phyloP scores from a whole-genome alignment of 2,113 vertebrate species.

The Zapornia atra region DNA sequence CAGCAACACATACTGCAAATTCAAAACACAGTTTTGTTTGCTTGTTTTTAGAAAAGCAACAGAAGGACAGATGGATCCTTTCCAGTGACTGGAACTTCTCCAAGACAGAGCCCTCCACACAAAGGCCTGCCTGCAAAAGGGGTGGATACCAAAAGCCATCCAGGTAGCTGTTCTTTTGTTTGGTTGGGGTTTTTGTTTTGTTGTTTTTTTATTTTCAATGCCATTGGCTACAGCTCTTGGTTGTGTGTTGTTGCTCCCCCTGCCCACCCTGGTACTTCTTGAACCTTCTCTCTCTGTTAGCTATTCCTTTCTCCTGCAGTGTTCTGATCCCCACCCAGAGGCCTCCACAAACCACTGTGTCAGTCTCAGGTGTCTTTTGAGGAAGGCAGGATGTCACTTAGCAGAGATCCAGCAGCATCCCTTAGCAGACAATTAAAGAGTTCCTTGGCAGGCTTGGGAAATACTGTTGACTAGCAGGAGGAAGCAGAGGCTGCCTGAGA shows the following conservation, averaged over 20 bases:
- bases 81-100: neutral
- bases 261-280: neutral
- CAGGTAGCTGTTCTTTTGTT: neutral
- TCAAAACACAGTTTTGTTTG: slow-evolving; percentile 66
- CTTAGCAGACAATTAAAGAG: neutral
- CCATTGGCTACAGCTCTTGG: neutral
- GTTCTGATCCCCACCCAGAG: neutral
- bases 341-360: neutral
- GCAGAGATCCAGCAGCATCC: neutral
- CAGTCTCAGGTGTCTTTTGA: neutral
- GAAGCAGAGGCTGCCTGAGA: neutral
- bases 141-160: neutral
- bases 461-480: neutral
- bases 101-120: neutral
- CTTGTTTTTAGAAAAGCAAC: slow-evolving; percentile 29
- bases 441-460: slow-evolving; percentile 1
- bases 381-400: neutral
- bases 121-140: neutral
- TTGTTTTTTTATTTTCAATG: neutral
- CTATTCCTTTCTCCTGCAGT: neutral
- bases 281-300: neutral
- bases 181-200: neutral
- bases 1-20: slow-evolving; percentile 67
- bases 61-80: slow-evolving; percentile 45
- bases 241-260: neutral